A percentile compares a stretch with the other conserved stretches of the same genome.
These are phyloP conservation scores for Casuarius casuarius DNA, from an alignment of 2,113 vertebrate genomes.

Conservation along the genomic window DNA sequence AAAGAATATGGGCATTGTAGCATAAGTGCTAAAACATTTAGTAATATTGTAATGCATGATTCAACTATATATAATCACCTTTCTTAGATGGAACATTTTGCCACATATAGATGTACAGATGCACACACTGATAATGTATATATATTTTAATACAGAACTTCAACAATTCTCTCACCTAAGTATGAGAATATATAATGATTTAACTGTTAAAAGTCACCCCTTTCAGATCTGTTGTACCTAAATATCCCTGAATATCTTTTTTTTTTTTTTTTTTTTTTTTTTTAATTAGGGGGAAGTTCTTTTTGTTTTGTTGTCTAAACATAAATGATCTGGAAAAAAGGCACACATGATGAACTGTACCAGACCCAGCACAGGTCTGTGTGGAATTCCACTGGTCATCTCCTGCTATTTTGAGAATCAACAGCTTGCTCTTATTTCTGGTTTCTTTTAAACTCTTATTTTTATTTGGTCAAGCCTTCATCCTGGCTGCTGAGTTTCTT, in stretches of 20 bases:
- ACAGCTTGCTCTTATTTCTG: neutral
- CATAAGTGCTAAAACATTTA: neutral
- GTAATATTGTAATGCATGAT: neutral
- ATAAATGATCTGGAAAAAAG: neutral
- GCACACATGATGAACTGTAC: neutral
- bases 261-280: neutral
- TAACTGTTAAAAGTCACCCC: neutral
- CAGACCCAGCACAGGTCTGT: neutral
- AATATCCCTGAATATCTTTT: neutral
- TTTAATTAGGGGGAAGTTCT: neutral
- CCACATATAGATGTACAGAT: neutral
- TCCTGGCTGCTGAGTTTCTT: neutral
- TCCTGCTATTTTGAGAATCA: neutral
- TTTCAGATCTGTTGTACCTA: neutral
- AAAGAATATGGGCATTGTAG: neutral
- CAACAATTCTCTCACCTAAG: neutral
- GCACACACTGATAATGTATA: neutral
- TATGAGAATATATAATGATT: neutral
- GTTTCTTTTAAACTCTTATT: neutral
- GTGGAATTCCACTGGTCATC: neutral
- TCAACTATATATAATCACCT: neutral
- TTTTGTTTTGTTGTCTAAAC: neutral
- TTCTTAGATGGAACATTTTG: neutral
- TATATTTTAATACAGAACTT: neutral
- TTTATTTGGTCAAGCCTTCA: neutral